Percentiles rank a stretch among this genome's conserved stretches.
Conservation (phyloP, 2,888 invertebrate species). For the Eilema griseolum region DNA sequence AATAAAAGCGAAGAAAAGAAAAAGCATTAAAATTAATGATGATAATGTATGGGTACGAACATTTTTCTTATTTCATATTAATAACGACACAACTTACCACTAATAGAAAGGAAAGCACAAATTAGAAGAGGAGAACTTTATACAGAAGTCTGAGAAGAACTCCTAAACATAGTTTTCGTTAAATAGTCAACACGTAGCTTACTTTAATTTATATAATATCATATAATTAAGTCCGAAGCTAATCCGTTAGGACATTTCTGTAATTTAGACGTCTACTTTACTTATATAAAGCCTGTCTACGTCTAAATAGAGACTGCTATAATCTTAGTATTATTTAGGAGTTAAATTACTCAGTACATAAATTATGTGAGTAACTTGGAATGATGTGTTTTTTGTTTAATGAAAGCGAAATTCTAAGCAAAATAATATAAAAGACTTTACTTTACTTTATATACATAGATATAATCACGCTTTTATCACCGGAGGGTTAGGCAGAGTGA, state of each 20-base stretch:
- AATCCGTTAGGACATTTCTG: slow-evolving; percentile 41
- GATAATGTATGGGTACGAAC: too few relatives aligned
- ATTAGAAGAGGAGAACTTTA: too few relatives aligned
- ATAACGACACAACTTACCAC: too few relatives aligned
- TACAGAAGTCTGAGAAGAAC: too few relatives aligned
- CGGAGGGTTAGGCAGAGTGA: too few relatives aligned
- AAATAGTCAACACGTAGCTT: slow-evolving; percentile 45
- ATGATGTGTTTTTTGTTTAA: background rate
- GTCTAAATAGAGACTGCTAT: slow-evolving; percentile 16
- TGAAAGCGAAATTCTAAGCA: background rate
- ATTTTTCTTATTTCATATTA: too few relatives aligned
- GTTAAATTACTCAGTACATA: slow-evolving; percentile 14
- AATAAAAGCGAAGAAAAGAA: too few relatives aligned
- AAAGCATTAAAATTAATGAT: too few relatives aligned
- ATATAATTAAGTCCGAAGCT: slow-evolving; percentile 64
- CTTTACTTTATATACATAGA: too few relatives aligned
- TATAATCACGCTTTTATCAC: too few relatives aligned
- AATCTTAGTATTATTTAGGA: slow-evolving; percentile 26
- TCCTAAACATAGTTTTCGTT: background rate
- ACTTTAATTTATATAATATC: slow-evolving; percentile 59
- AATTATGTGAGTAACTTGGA: background rate
- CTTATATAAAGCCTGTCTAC: slow-evolving; percentile 24
- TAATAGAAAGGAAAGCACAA: too few relatives aligned
- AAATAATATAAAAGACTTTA: too few relatives aligned
- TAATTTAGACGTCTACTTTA: slow-evolving; percentile 32